Evolutionary conservation across 2,888 invertebrate genomes (phyloP), one percentile per base, ranked within the genome.

Genomic region (Pimpla rufipes): DNA sequence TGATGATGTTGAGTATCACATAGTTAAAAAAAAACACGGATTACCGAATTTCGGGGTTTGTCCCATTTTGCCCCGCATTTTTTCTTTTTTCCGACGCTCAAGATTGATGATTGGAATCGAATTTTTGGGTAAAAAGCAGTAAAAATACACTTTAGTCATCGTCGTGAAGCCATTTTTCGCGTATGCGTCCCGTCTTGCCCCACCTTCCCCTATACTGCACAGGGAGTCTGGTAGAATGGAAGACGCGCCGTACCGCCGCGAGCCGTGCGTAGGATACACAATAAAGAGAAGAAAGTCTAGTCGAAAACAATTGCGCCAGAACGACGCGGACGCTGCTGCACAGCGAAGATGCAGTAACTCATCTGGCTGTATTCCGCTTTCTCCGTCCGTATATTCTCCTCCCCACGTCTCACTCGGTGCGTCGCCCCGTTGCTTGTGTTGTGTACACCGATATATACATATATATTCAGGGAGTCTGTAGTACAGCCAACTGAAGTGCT

Each of bases 221-320:
- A 29, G n/a, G 37, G 11, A 50, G 18, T 35, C 11, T 67, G 13
- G 64, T 23, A 50, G 11, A 57, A 59, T 67, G n/a, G 21, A 71
- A 57, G 57, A 35, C 62, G 52, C 62, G 52, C 62, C 37, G 29
- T 73, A 45, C 21, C 16, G 6, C n/a, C n/a, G 29, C 29, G 29
- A 29, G 5, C 23, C 21, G 29, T 18, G 21, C 18, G 18, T 21
- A 50, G 11, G 16, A 10, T n/a, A 35, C 42, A 59, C 50, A 76
- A 76, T 23, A 71, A 62, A 64, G 62, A 18, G 47, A 85, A 83
- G 83, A 73, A 71, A 80, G 87, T 88, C 89, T 88, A 87, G 87
- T 87, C 88, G 89, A 88, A 89, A 89, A 90, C 88, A 89, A 90
- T 90, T 85, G 85, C 83, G 71, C 84, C 74, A 71, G 80, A 81